Evolutionary conservation across 2,888 invertebrate genomes (phyloP).

Genomic region (Druceiella hillmani): DNA sequence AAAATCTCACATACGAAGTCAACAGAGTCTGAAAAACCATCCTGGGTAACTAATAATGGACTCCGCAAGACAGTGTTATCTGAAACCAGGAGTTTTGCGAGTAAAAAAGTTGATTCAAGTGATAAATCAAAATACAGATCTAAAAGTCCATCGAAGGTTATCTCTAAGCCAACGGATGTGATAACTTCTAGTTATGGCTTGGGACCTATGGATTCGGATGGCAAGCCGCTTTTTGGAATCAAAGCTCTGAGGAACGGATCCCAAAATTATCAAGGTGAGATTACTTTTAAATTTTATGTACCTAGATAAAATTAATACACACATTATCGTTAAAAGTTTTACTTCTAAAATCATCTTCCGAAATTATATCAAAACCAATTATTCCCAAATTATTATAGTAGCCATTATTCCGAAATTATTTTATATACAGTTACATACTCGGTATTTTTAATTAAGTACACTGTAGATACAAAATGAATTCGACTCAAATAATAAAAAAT

Average conservation of each 20-base stretch:
- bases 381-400: too few relatives aligned
- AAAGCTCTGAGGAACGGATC: slow-evolving; percentile 61
- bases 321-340: too few relatives aligned
- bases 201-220: slow-evolving; percentile 76
- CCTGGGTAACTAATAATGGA: slow-evolving; percentile 57
- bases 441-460: too few relatives aligned
- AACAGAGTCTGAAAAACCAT: slow-evolving; percentile 51
- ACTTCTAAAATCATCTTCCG: too few relatives aligned
- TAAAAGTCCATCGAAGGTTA: slow-evolving; percentile 37
- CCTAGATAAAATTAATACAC: slow-evolving; percentile 8
- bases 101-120: slow-evolving; percentile 37
- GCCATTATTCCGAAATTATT: too few relatives aligned
- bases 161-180: slow-evolving; percentile 52
- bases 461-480: too few relatives aligned
- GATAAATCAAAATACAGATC: slow-evolving; percentile 41
- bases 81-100: slow-evolving; percentile 37
- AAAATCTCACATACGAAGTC: slow-evolving; percentile 33
- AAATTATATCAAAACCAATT: too few relatives aligned
- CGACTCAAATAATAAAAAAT: too few relatives aligned
- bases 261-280: slow-evolving; percentile 59
- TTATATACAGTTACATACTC: too few relatives aligned
- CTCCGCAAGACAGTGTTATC: slow-evolving; percentile 48
- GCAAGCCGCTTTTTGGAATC: slow-evolving; percentile 73
- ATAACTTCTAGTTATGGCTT: slow-evolving; percentile 80
- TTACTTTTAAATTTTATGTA: slow-evolving; percentile 7